These are phyloP conservation scores for Poecilia velifera DNA, from an alignment of 2,797 vertebrate species.

Conservation along the genomic window DNA sequence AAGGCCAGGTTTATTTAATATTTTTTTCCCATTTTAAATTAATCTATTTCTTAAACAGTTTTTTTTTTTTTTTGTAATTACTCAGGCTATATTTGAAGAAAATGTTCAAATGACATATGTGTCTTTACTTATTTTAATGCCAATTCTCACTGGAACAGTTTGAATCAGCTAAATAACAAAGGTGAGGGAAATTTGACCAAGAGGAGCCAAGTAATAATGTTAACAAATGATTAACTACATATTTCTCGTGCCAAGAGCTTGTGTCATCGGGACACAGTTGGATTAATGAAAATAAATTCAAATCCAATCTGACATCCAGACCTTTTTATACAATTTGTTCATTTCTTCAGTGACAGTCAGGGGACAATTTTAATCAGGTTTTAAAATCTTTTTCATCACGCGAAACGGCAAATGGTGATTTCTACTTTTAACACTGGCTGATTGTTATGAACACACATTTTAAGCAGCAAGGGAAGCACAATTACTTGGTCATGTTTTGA, in stretches of 20 bases:
- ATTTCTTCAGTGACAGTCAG: background rate
- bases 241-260: background rate
- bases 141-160: background rate
- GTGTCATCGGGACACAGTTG: background rate
- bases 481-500: background rate
- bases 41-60: background rate
- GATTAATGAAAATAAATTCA: background rate
- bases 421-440: background rate
- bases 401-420: background rate
- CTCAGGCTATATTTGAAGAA: background rate
- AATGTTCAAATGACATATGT: background rate
- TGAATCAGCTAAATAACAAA: background rate
- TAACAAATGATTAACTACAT: no score
- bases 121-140: background rate
- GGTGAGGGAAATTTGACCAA: background rate
- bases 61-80: background rate
- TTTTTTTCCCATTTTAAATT: background rate
- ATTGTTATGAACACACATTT: background rate
- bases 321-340: background rate
- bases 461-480: background rate
- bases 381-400: background rate
- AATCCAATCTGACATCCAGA: background rate
- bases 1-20: background rate
- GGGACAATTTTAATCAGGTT: background rate
- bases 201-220: background rate